Conservation (phyloP, 2,113 vertebrate genomes). For the Phoenicopterus ruber region DNA sequence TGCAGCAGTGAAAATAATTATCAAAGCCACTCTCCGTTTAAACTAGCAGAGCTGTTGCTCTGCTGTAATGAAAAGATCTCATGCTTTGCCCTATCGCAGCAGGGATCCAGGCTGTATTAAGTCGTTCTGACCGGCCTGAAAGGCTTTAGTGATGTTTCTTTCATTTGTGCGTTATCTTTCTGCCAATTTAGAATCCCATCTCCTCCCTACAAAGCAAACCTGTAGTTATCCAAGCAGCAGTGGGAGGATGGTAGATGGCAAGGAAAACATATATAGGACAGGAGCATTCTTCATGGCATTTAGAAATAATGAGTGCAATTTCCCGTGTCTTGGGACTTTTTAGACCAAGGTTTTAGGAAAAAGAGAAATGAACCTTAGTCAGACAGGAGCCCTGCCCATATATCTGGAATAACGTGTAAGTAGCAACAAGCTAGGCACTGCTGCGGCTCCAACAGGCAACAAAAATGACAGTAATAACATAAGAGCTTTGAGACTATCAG, state of each 20-base stretch:
- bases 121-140: background rate
- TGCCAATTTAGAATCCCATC: constrained; percentile 15
- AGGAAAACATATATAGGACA: background rate
- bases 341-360: background rate
- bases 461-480: background rate
- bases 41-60: background rate
- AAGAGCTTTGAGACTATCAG: background rate
- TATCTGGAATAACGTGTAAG: background rate
- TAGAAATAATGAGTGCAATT: constrained; percentile 3
- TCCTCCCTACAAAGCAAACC: constrained; percentile 4
- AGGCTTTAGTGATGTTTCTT: constrained; percentile 39
- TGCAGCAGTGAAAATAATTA: background rate
- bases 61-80: background rate
- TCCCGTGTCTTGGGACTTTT: background rate
- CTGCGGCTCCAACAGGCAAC: background rate
- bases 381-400: background rate
- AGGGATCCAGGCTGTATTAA: constrained; percentile 2
- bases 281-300: background rate
- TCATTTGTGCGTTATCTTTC: background rate
- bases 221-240: background rate
- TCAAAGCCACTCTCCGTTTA: background rate
- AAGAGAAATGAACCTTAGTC: background rate
- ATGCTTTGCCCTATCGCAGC: background rate
- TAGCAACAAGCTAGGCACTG: background rate
- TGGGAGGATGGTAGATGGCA: background rate